Conservation (phyloP, 1,140 invertebrate species). For the Heliconius hewitsoni region DNA sequence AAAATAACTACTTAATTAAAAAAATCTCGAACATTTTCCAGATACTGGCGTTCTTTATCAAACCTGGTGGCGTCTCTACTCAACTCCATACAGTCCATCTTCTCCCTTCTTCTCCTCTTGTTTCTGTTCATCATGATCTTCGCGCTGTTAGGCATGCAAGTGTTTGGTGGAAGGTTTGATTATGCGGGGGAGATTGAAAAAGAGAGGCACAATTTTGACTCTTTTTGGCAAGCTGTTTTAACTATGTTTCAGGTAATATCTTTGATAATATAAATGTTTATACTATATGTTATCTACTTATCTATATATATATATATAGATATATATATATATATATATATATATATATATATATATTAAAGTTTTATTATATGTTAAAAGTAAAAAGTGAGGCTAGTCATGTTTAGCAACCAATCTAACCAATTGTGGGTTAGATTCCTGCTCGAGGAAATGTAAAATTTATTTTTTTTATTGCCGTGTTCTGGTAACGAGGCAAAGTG, state of each 20-base stretch:
- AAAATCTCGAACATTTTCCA: conserved; percentile 66
- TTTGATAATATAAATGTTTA: neutral
- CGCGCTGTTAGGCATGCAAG: conserved; percentile 98
- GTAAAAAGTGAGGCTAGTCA: too few species aligned
- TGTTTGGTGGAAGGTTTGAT: conserved; percentile 97
- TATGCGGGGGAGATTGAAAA: conserved; percentile 92
- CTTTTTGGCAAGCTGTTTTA: conserved; percentile 97
- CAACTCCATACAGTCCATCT: conserved; percentile 99
- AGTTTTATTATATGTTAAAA: too few species aligned
- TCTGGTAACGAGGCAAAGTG: too few species aligned
- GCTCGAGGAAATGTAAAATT: neutral
- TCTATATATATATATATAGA: too few species aligned
- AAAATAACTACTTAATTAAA: too few species aligned
- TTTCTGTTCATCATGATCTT: conserved; percentile 99
- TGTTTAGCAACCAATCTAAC: too few species aligned
- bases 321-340: too few species aligned
- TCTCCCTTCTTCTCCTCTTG: conserved; percentile 96
- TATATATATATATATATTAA: too few species aligned
- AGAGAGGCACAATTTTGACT: conserved; percentile 97
- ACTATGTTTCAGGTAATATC: conserved; percentile 97
- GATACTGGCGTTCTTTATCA: conserved; percentile 98
- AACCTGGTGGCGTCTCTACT: conserved; percentile 98
- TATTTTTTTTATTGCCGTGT: too few species aligned
- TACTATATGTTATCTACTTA: too few species aligned
- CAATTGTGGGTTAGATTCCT: neutral